Conservation (phyloP, 2,888 invertebrate species). For the Agrochola lota region DNA sequence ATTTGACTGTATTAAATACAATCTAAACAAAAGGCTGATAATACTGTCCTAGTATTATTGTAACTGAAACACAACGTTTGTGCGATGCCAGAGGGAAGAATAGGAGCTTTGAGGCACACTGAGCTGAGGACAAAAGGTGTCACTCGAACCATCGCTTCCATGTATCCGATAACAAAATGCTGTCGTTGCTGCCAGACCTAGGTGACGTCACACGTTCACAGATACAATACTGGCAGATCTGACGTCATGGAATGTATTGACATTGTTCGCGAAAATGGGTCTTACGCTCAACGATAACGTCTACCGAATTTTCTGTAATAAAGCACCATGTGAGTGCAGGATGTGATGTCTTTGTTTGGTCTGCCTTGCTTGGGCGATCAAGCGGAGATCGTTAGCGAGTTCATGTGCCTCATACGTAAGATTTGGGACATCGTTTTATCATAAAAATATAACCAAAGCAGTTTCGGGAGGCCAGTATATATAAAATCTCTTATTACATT, state of each 20-base stretch:
- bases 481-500: constrained; percentile 2
- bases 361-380: constrained; percentile 77
- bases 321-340: constrained; percentile 67
- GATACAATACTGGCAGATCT: constrained; percentile 66
- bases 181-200: constrained; percentile 65
- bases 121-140: constrained; percentile 71
- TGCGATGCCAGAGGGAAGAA: constrained; percentile 67
- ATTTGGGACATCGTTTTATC: constrained; percentile 50
- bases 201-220: constrained; percentile 68
- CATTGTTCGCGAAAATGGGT: constrained; percentile 47
- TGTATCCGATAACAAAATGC: constrained; percentile 76
- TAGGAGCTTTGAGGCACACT: constrained; percentile 70
- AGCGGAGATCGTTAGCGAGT: constrained; percentile 68
- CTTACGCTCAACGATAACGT: constrained; percentile 38
- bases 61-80: constrained; percentile 62
- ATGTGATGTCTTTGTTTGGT: constrained; percentile 69
- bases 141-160: constrained; percentile 66
- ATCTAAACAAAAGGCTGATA: constrained; percentile 44
- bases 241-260: constrained; percentile 64
- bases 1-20: constrained; percentile 31
- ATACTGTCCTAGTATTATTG: constrained; percentile 63
- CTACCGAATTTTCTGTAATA: constrained; percentile 66
- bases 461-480: neutral
- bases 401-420: constrained; percentile 48
- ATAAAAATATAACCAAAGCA: constrained; percentile 9